Percentiles rank a stretch among this genome's conserved stretches.
phyloP scores from a whole-genome alignment of 2,113 vertebrate genomes.

The Micromys minutus region DNA sequence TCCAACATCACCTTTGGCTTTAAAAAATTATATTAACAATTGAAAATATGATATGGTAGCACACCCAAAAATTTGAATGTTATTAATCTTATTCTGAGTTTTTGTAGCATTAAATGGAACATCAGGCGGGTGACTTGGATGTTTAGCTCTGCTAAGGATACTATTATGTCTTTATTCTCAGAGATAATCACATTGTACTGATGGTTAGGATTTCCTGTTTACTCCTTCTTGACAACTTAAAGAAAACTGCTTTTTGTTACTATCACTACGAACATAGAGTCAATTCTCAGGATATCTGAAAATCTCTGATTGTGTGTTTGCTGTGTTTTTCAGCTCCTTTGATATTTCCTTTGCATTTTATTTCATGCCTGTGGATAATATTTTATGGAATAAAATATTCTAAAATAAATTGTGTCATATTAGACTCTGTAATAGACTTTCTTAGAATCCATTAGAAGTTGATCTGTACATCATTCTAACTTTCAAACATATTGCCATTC shows the following conservation, averaged over 20 bases:
- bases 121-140: neutral
- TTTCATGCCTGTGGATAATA: neutral
- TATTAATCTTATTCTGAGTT: constrained; percentile 56
- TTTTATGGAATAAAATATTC: neutral
- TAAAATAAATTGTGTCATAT: constrained; percentile 20
- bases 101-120: constrained; percentile 35
- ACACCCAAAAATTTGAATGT: neutral
- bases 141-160: constrained; percentile 70
- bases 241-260: neutral
- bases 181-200: neutral
- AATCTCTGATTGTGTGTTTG: neutral
- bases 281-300: neutral
- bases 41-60: neutral
- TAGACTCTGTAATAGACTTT: neutral
- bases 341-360: neutral
- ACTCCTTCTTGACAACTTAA: constrained; percentile 17
- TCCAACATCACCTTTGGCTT: neutral
- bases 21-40: constrained; percentile 4
- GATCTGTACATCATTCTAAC: neutral
- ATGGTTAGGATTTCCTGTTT: constrained; percentile 31
- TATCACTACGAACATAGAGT: neutral
- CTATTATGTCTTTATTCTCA: constrained; percentile 68
- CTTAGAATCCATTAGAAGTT: neutral
- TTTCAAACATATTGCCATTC: neutral
- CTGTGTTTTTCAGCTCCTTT: neutral